Conservation (phyloP, 2,888 invertebrate genomes). For the Hemaris fuciformis region DNA sequence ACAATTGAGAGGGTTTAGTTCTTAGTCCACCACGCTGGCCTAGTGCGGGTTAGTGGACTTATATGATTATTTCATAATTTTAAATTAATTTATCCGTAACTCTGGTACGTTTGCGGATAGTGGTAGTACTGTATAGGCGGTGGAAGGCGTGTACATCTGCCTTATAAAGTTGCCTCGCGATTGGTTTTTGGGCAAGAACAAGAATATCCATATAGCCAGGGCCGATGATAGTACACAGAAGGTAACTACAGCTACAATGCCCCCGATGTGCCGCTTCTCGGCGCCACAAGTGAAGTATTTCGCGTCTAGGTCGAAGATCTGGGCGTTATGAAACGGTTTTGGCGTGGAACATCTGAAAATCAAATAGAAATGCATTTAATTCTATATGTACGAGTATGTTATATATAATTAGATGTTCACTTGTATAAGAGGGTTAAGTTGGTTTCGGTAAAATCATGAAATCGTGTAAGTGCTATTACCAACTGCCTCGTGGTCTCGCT, state of each 20-base stretch:
- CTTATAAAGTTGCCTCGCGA: constrained; percentile 38
- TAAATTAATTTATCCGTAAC: background rate
- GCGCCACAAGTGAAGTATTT: constrained; percentile 65
- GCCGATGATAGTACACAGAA: constrained; percentile 45
- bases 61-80: no score
- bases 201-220: constrained; percentile 61
- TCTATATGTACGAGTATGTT: no score
- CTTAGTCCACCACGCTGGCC: no score
- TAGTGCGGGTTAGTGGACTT: no score
- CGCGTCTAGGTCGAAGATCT: constrained; percentile 65
- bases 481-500: no score
- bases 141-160: constrained; percentile 39
- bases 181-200: constrained; percentile 51
- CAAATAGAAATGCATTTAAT: background rate
- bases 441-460: no score
- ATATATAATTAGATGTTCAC: no score
- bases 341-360: constrained; percentile 76
- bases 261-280: constrained; percentile 36
- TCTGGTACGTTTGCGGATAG: constrained; percentile 23
- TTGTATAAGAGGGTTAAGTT: no score
- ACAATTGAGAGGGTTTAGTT: no score
- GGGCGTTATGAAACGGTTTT: constrained; percentile 56
- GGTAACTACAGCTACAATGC: constrained; percentile 42
- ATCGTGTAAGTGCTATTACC: no score
- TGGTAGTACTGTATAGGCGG: constrained; percentile 55